Evolutionary conservation across 92 coral and sea anemone species (phyloP).

Genomic region (Isaurus tuberculatus): DNA sequence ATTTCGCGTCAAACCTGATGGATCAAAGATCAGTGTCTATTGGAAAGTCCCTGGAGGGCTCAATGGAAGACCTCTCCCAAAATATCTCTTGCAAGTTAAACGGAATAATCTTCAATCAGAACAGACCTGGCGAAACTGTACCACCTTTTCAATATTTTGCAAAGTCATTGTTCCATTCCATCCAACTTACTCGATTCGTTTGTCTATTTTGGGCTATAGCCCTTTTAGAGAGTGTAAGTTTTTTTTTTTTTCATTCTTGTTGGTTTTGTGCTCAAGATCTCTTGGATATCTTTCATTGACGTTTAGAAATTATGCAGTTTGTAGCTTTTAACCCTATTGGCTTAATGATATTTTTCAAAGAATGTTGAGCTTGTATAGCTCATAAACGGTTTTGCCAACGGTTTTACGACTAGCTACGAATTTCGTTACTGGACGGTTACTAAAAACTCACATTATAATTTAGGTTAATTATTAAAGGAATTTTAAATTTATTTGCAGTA

Average conservation of each 20-base stretch:
- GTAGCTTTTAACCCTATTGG: no score
- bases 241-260: background rate
- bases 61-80: slow-evolving; percentile 32
- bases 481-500: background rate
- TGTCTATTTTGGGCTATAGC: background rate
- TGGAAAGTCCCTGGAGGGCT: slow-evolving; percentile 38
- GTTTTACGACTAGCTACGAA: no score
- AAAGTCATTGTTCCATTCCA: background rate
- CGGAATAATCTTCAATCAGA: slow-evolving; percentile 6
- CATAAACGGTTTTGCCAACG: no score
- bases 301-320: no score
- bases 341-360: no score
- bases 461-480: no score
- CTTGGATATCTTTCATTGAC: background rate
- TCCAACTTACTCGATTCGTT: background rate
- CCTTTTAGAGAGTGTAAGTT: background rate
- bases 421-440: no score
- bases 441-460: no score
- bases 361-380: no score
- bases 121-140: background rate
- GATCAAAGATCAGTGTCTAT: slow-evolving; percentile 15
- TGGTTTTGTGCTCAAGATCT: background rate
- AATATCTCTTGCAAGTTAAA: slow-evolving; percentile 34
- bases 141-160: background rate
- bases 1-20: slow-evolving; percentile 41